phyloP scores from a whole-genome alignment of 2,113 vertebrate species.

The Pheucticus melanocephalus region DNA sequence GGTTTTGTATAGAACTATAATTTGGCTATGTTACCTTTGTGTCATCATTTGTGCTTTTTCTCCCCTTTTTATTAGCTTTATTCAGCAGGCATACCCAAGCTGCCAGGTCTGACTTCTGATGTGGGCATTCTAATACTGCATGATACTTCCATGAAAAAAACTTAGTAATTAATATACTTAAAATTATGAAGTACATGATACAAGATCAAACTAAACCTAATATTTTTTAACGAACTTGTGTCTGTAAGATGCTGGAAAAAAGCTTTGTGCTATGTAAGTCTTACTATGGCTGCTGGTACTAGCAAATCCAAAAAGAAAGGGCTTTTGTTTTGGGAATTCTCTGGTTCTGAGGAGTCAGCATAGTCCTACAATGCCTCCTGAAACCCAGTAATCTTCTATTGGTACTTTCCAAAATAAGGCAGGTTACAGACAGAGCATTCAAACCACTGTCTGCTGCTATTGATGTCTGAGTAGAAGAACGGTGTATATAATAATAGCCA shows the following conservation, averaged over 20 bases:
- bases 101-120: not conserved
- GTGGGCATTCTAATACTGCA: not conserved
- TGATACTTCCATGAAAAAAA: not conserved
- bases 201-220: not conserved
- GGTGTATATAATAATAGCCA: slow-evolving; percentile 13
- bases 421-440: slow-evolving; percentile 7
- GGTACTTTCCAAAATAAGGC: slow-evolving; percentile 9
- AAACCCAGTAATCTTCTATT: not conserved
- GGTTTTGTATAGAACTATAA: not conserved
- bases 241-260: not conserved
- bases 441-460: not conserved
- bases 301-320: not conserved
- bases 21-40: not conserved
- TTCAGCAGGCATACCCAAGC: not conserved
- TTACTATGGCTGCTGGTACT: not conserved
- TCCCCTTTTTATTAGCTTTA: not conserved
- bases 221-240: not conserved
- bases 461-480: not conserved
- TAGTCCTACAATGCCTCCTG: not conserved
- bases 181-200: not conserved
- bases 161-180: not conserved
- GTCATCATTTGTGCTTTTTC: not conserved
- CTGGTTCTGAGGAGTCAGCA: not conserved
- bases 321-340: slow-evolving; percentile 3
- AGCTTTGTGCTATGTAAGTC: not conserved